Evolutionary conservation across 2,888 invertebrate species (phyloP), one percentile per base, ranked within the genome.

Genomic region (Eristalis pertinax): DNA sequence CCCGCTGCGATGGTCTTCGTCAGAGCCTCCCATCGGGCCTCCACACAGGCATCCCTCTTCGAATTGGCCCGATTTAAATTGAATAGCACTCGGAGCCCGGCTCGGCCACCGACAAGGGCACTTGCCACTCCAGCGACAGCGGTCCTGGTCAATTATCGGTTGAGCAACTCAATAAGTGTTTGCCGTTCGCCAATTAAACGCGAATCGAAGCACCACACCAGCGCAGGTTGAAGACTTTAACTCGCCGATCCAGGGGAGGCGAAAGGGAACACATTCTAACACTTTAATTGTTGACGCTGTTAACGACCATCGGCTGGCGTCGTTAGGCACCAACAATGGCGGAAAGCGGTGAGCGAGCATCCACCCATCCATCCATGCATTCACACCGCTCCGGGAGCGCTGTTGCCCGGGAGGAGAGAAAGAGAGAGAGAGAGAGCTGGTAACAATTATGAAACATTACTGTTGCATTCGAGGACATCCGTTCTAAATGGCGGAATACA

Each of bases 361-460:
- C 38, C 56, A 13, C 22, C 67, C 58, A 60, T 22, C n/a, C 32
- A 8, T 32, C 22, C 60, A 68, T 22, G 26, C 67, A 41, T 26
- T 41, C 32, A 50, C 50, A 22, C 50, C 50, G 50, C 50, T 19
- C 1, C n/a, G 19, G 19, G 19, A n/a, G 7, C 50, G 8, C 4
- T n/a, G 3, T 4, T n/a, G n/a, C 43, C 5, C 22, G 62, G 70
- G 60, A 67, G 64, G 26, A 26, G n/a, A n/a, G n/a, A n/a, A n/a
- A n/a, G n/a, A 26, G 26, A 1, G 26, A 26, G 26, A 26, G 26
- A 4, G 70, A 10, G 32, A 70, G 77, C 77, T 86, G 83, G 74
- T 86, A 72, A 75, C 83, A 83, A 83, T 83, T 78, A 86, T 83
- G 86, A 83, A 86, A 78, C 82, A 78, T 86, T 78, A 82, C 82